Base-by-base conservation (phyloP, 2,888 invertebrate species). In the Drosophila mulleri region DNA sequence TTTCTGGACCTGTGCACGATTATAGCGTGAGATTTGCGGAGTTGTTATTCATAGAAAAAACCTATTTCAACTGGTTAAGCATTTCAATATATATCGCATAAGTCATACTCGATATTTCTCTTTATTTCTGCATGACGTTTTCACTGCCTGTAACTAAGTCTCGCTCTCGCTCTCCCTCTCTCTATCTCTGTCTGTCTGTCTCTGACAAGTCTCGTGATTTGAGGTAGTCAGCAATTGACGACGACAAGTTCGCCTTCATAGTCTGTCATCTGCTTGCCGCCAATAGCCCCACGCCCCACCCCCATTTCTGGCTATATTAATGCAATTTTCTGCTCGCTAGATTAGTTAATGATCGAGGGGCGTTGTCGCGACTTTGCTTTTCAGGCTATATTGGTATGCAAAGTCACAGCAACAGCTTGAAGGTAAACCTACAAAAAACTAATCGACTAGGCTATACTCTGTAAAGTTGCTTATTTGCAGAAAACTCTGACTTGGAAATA, bases 271-370 rank as follows among this genome's bases (percentile, higher is more conserved):
- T 65, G 52, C 26, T 29, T 16, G 37, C 66, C n/a, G 37, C 37
- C 60, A 26, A 2, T 23, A 9, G 29, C 18, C 35, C 35, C 44
- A 3, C 11, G 11, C 11, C 11, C 32, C 32, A 23, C 18, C 63
- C 56, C 54, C 37, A 35, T 53, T 52, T 41, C 35, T 54, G 41
- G 12, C 48, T 26, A 44, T 47, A 81, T 72, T 79, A 71, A 82
- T 83, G 77, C 66, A 83, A 82, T 82, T 81, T 83, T 81, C 83
- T 83, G 81, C 81, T 78, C 78, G 72, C 73, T 81, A 68, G 69
- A 83, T 80, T 72, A 63, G 72, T 80, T 81, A 81, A 81, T 81
- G 78, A 80, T 80, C 63, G 37, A 45, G 63, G 66, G 72, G 60
- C 67, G 72, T 72, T 57, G 53, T 58, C 8, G 69, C 69, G 32